Conservation (phyloP, 2,113 vertebrate genomes). For the Stigmatopora nigra region DNA sequence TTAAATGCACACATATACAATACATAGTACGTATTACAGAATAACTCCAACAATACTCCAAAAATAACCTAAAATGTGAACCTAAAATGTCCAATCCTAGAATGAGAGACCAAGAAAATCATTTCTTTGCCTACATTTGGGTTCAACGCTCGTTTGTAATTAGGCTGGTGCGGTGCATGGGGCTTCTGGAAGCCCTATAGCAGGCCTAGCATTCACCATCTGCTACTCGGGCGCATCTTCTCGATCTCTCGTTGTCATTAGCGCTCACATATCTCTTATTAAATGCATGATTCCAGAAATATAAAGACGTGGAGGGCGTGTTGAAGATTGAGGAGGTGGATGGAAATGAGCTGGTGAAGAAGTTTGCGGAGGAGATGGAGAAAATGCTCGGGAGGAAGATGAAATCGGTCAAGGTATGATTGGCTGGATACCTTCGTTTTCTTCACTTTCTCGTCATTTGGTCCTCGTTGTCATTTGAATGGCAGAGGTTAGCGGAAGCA, state of each 20-base stretch:
- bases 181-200: conserved; percentile 32
- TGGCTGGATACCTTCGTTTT: too few species aligned
- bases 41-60: too few species aligned
- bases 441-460: background rate
- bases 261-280: background rate
- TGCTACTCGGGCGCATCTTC: conserved; percentile 25
- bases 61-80: background rate
- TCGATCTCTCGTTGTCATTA: background rate
- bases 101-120: background rate
- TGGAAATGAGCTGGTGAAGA: conserved; percentile 83
- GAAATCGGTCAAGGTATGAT: conserved; percentile 82
- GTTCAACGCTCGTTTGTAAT: conserved; percentile 38
- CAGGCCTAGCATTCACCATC: conserved; percentile 52
- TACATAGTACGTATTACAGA: too few species aligned
- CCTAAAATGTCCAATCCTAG: too few species aligned
- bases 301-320: conserved; percentile 82
- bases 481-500: conserved; percentile 81
- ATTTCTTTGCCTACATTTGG: background rate
- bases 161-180: conserved; percentile 31
- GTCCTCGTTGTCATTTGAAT: conserved; percentile 4
- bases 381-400: conserved; percentile 89
- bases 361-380: conserved; percentile 90
- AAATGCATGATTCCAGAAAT: conserved; percentile 72
- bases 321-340: conserved; percentile 86
- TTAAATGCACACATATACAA: too few species aligned